Conservation (phyloP, 2,888 invertebrate genomes). For the Clivina fossor region DNA sequence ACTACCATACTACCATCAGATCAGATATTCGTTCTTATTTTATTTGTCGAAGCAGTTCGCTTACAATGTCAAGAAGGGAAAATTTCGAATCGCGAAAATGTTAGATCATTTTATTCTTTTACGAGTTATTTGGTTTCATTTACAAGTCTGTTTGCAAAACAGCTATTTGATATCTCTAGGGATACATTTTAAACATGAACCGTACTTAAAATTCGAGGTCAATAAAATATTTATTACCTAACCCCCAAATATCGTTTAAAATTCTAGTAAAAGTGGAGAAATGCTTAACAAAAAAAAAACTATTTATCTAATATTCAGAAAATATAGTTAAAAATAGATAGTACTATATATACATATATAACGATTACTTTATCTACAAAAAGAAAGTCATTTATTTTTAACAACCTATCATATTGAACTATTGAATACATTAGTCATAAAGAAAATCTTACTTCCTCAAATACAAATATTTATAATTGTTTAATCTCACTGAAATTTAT, state of each 20-base stretch:
- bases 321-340: neutral
- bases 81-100: constrained; percentile 16
- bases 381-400: no score
- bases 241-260: neutral
- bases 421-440: no score
- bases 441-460: no score
- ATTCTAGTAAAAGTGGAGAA: neutral
- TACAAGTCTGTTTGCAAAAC: constrained; percentile 13
- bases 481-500: no score
- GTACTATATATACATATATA: neutral
- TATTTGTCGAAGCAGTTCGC: neutral
- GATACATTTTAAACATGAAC: no score
- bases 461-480: no score
- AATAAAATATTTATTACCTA: no score
- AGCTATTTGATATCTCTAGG: constrained; percentile 2
- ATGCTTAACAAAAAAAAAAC: neutral
- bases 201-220: no score
- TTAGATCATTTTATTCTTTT: constrained; percentile 17
- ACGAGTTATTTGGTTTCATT: constrained; percentile 10
- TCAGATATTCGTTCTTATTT: constrained; percentile 13
- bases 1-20: constrained; percentile 24
- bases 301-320: neutral
- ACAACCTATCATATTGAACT: no score
- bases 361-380: no score
- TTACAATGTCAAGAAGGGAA: constrained; percentile 4